phyloP scores from a whole-genome alignment of 2,888 invertebrate genomes.

The Adelphocoris suturalis region DNA sequence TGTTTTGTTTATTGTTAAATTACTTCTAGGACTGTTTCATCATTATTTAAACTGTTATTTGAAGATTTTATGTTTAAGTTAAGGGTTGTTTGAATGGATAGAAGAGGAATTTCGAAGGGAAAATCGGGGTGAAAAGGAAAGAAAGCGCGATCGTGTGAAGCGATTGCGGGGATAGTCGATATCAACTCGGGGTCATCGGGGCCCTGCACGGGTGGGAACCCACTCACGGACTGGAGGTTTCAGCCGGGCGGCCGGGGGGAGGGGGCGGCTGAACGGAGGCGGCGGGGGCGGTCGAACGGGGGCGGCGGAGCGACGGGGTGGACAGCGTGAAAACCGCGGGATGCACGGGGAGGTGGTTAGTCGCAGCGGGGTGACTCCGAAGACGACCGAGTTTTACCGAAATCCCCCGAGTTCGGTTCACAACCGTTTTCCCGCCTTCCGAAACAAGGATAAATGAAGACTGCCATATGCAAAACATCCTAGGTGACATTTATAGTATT shows the following conservation, averaged over 20 bases:
- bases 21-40: not conserved
- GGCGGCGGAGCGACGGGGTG: not conserved
- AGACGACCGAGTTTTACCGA: conserved; percentile 9
- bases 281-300: not conserved
- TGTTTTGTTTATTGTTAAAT: not conserved
- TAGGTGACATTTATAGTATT: no score
- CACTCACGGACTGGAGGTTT: conserved; percentile 51
- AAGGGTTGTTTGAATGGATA: no score
- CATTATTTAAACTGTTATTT: no score
- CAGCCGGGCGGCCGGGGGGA: not conserved
- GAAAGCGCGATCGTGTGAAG: conserved; percentile 20
- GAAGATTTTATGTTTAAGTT: no score
- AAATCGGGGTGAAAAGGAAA: not conserved
- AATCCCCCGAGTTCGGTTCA: not conserved
- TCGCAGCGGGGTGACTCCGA: not conserved
- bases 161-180: not conserved
- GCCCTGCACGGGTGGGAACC: conserved; percentile 44
- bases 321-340: not conserved
- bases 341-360: not conserved
- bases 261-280: not conserved
- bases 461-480: no score
- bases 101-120: not conserved
- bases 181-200: conserved; percentile 2
- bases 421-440: conserved; percentile 7
- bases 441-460: no score